These are phyloP conservation scores for Amblyteles armatorius DNA, from an alignment of 2,888 invertebrate genomes.

Conservation along the genomic window DNA sequence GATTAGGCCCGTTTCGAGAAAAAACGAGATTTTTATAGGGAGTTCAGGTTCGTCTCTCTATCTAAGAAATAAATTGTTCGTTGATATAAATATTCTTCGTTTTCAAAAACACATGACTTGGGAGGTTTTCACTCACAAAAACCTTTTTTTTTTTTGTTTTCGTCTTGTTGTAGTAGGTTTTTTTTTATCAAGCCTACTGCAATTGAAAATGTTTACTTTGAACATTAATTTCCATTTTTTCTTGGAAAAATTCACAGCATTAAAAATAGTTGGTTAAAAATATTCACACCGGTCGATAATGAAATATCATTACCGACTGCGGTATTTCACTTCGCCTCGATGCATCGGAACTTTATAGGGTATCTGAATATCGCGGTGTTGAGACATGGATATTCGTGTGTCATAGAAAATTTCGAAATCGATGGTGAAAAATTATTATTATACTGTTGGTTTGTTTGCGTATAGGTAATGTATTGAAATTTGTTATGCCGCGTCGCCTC, in stretches of 20 bases:
- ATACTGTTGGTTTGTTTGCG: slow-evolving; percentile 12
- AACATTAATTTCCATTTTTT: neutral
- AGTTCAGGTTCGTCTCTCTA: no score
- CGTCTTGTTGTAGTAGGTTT: neutral
- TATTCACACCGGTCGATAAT: neutral
- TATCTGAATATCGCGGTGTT: neutral
- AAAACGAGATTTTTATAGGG: no score
- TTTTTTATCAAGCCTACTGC: neutral
- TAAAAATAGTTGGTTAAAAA: neutral
- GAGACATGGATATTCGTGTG: neutral
- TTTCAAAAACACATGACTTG: neutral
- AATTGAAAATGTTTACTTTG: neutral
- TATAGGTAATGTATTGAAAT: slow-evolving; percentile 50
- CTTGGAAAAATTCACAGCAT: neutral
- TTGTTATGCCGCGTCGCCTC: slow-evolving; percentile 33
- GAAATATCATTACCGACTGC: no score
- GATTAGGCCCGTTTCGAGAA: neutral
- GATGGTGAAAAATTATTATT: neutral
- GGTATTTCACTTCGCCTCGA: neutral
- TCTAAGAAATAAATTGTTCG: no score
- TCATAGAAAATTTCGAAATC: neutral
- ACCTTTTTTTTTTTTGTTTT: neutral
- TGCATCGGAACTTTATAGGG: neutral
- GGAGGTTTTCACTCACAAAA: neutral
- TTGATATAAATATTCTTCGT: neutral